Evolutionary conservation across 1,140 invertebrate species (phyloP), one percentile per base, ranked within the genome.

Genomic region (Pseudachorutes palmiensis): DNA sequence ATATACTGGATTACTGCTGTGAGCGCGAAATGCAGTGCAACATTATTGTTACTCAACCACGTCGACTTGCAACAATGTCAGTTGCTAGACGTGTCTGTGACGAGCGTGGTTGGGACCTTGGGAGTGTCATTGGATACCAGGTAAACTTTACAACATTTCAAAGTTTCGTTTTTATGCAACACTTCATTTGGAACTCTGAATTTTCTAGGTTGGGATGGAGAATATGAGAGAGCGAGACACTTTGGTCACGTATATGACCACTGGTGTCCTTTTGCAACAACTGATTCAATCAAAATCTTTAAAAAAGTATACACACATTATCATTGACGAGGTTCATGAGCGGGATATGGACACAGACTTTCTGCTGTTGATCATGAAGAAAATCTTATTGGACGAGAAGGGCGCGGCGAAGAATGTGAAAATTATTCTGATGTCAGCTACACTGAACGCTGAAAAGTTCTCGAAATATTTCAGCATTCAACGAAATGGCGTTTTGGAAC

Each of bases 311-410:
- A 95, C 95, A 0, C 96, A 99, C 77, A 85, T 99, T 58, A 88
- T 99, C 74, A 80, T 99, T 12, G 94, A 94, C 79, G 91, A 96
- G 78, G 88, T 99, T 28, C 97, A 99, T 76, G 96, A 98, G 80
- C 82, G 96, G 28, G 90, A 94, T 76, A 85, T 91, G 77, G 91
- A 98, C 64, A 92, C 93, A 82, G 94, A 88, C 84, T 96, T 99
- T 76, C 79, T 97, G 2, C 76, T 99, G 3, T 82, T 97, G 22
- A 79, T 97, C 22, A 82, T 98, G 0, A 85, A 88, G 66, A 90
- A 90, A 45, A 73, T 73, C 49, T 48, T 73, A 14, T 24, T 33
- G 22, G 65, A 64, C 48, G 67, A 73, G 36, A 5, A 9, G 0
- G 14, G 63, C 0, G 67, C 64, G 41, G 58, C 70, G 16, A 61